Percentiles rank a stretch among this genome's conserved stretches.
Evolutionary conservation across 2,797 vertebrate genomes (phyloP).

Genomic region (Sphaeramia orbicularis): DNA sequence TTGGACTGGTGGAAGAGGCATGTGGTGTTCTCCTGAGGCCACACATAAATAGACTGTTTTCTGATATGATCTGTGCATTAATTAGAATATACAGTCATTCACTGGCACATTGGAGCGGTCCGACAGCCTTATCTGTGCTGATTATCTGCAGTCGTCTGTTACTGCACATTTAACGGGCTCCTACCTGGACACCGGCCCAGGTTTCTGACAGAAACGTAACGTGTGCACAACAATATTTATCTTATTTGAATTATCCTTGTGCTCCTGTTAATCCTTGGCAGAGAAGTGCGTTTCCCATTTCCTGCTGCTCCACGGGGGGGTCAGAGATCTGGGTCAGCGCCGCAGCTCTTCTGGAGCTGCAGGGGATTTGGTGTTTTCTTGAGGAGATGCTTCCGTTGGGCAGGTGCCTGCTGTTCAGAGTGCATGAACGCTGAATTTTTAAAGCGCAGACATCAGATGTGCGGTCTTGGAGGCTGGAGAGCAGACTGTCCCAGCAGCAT

Average conservation of each 20-base stretch:
- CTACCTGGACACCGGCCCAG: too few relatives aligned
- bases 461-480: neutral
- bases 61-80: neutral
- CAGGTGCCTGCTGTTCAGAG: slow-evolving; percentile 20
- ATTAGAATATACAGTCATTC: slow-evolving; percentile 6
- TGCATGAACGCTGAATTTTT: slow-evolving; percentile 12
- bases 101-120: neutral
- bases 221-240: neutral
- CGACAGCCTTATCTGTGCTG: neutral
- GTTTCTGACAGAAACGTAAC: neutral
- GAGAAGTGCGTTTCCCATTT: neutral
- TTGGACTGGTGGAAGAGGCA: neutral
- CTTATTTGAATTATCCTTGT: slow-evolving; percentile 1
- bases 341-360: neutral
- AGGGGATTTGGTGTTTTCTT: neutral
- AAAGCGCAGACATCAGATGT: slow-evolving; percentile 16
- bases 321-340: slow-evolving; percentile 2
- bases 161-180: neutral
- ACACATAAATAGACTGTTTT: neutral
- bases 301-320: neutral
- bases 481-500: slow-evolving; percentile 23
- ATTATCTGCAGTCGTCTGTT: neutral
- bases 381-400: neutral
- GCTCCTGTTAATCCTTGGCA: neutral
- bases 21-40: neutral